Percentiles rank a stretch among this genome's conserved stretches.
Conservation (phyloP, 2,888 invertebrate genomes). For the Ganaspis brasiliensis region DNA sequence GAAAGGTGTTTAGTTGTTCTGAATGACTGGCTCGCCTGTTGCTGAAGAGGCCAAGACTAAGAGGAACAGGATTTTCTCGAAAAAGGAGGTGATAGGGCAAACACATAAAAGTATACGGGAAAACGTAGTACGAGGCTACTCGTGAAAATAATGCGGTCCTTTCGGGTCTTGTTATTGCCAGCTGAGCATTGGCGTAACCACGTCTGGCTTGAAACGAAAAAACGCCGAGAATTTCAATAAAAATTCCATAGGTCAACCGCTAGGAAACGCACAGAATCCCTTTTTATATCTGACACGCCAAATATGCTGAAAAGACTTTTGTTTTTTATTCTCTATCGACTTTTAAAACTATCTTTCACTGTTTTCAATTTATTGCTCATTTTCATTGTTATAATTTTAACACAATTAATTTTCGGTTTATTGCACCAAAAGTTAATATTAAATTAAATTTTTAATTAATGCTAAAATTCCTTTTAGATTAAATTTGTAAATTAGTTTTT, state of each 20-base stretch:
- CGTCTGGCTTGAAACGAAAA: neutral
- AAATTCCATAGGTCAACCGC: conserved; percentile 40
- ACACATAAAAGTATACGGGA: conserved; percentile 5
- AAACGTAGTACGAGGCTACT: conserved; percentile 25
- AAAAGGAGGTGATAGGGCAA: conserved; percentile 6
- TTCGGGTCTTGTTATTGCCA: conserved; percentile 28
- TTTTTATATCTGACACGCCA: neutral
- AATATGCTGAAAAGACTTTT: too few species aligned
- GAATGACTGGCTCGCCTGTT: conserved; percentile 33
- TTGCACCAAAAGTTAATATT: too few species aligned
- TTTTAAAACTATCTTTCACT: too few species aligned
- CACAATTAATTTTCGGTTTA: too few species aligned
- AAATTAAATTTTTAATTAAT: too few species aligned
- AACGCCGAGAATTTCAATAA: conserved; percentile 42
- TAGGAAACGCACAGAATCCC: neutral
- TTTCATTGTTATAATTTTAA: too few species aligned
- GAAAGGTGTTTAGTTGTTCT: neutral
- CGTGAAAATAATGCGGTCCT: conserved; percentile 42
- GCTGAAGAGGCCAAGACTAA: conserved; percentile 12
- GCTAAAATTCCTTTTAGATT: too few species aligned
- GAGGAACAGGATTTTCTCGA: neutral
- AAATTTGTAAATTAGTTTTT: too few species aligned
- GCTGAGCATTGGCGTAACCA: conserved; percentile 14
- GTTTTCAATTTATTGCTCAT: too few species aligned
- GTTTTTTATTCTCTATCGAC: too few species aligned